Base-by-base conservation (phyloP, 2,113 vertebrate genomes). In the Gavialis gangeticus region DNA sequence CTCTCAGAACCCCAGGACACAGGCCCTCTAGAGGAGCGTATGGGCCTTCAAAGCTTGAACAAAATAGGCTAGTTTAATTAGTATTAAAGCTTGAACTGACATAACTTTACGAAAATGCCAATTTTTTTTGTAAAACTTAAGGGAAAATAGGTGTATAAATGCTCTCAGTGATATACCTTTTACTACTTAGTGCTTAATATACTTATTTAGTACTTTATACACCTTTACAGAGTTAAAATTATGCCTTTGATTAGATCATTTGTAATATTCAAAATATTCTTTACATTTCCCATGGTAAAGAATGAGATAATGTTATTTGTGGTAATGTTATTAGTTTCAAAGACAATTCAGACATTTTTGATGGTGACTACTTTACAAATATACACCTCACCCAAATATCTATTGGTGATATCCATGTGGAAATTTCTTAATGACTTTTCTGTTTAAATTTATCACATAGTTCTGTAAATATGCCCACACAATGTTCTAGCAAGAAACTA, bases 1-100 rank as follows among this genome's bases (percentile, higher is more conserved):
- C 25, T 89, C 73, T 56, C 69, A 66, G n/a, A 87, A 94, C 89
- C 79, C 92, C 93, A 87, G 91, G 91, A 89, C 56, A 95, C 24
- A 46, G 79, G 8, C 89, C 59, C 69, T 87, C 78, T 84, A 21
- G 28, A 80, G 84, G 22, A 95, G n/a, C 77, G 81, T 25, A 90
- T 69, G 86, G 64, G 54, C 12, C 63, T 81, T 46, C 66, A 73
- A 28, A 92, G 81, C 71, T 93, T 76, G 92, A 92, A 89, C 34
- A 77, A 63, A 88, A 91, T 6, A 90, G 59, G 37, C 59, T 77
- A 77, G 6, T 81, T 94, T 91, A 91, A 96, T 30, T 91, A 85
- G 79, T 46, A 81, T 55, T 76, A 3, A 46, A 1, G 24, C 78
- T 84, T 64, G 19, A 87, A 75, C 34, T 82, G 89, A 85, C 76